These are phyloP conservation scores for Trialeurodes vaporariorum DNA, from an alignment of 1,140 invertebrate species.

Conservation along the genomic window DNA sequence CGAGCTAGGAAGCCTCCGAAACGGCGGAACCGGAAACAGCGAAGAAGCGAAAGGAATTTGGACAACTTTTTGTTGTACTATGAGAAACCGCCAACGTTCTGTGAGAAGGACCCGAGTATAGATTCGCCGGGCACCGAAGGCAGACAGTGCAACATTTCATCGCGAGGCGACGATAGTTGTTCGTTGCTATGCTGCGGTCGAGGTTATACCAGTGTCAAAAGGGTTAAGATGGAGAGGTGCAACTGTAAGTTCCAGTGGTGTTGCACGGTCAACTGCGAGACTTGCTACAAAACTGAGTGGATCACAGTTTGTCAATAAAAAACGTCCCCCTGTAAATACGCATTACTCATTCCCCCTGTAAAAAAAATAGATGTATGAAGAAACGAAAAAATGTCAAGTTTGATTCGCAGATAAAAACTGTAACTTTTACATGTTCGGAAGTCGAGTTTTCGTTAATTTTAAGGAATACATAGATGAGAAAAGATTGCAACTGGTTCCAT, in stretches of 20 bases:
- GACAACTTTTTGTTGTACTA: not conserved
- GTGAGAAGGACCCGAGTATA: not conserved
- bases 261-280: conserved; percentile 24
- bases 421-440: too few relatives aligned
- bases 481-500: too few relatives aligned
- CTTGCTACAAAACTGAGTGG: conserved; percentile 17
- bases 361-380: too few relatives aligned
- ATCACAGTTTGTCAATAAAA: conserved; percentile 21
- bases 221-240: conserved; percentile 18
- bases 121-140: conserved; percentile 53
- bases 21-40: not conserved
- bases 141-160: conserved; percentile 67
- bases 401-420: too few relatives aligned
- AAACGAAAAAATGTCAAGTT: too few relatives aligned
- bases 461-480: too few relatives aligned
- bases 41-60: not conserved
- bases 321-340: not conserved
- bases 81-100: not conserved
- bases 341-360: too few relatives aligned
- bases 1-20: not conserved
- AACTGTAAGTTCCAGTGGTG: conserved; percentile 26
- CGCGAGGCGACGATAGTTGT: conserved; percentile 61
- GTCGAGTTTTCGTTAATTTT: too few relatives aligned
- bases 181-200: conserved; percentile 18
- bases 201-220: conserved; percentile 15